A percentile compares a stretch with the other conserved stretches of the same genome.
Evolutionary conservation across 1,140 invertebrate genomes (phyloP).

Genomic region (Anastrepha ludens): DNA sequence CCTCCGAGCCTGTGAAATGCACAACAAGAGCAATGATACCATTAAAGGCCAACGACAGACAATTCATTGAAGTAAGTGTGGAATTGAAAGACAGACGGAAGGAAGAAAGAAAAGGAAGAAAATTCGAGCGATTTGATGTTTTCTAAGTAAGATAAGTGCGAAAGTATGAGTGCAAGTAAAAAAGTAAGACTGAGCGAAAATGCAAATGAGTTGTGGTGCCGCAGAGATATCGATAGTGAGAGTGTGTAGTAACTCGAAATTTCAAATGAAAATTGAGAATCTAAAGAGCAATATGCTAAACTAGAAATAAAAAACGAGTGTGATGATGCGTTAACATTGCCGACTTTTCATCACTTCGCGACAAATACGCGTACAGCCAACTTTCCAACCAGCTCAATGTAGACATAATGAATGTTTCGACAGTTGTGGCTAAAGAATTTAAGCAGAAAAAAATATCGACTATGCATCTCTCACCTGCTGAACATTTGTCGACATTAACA

Average conservation of each 20-base stretch:
- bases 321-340: neutral
- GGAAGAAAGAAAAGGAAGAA: too few species aligned
- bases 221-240: neutral
- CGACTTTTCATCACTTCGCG: constrained; percentile 6
- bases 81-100: neutral
- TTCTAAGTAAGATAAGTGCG: neutral
- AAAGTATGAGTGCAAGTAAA: neutral
- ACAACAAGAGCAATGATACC: constrained; percentile 7
- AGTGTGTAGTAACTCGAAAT: neutral
- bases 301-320: neutral
- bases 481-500: neutral
- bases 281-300: neutral
- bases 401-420: neutral
- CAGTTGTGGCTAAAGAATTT: neutral
- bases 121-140: neutral
- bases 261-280: constrained; percentile 39
- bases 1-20: neutral
- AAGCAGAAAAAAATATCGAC: neutral
- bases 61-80: neutral
- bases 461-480: neutral
- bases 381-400: neutral
- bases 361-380: neutral
- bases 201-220: constrained; percentile 8
- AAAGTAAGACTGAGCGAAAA: neutral
- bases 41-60: constrained; percentile 10